phyloP scores from a whole-genome alignment of 2,888 invertebrate species.

The Heliconius sara region DNA sequence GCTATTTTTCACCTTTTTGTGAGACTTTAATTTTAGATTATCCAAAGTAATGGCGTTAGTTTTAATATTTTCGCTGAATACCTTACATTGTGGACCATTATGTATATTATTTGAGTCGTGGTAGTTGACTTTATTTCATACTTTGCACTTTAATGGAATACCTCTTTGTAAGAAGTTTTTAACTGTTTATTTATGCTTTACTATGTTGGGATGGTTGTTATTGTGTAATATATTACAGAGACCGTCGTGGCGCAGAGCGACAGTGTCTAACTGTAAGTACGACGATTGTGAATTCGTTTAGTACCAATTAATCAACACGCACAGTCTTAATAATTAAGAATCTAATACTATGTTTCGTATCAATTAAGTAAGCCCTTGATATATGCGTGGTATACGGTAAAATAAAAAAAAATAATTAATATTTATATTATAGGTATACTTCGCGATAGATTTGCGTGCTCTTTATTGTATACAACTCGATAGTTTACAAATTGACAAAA shows the following conservation, averaged over 20 bases:
- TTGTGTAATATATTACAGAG: neutral
- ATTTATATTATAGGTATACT: no score
- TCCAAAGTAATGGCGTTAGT: conserved; percentile 28
- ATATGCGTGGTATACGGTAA: no score
- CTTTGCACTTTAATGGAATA: conserved; percentile 13
- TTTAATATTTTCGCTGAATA: conserved; percentile 26
- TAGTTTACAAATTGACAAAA: neutral
- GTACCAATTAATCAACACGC: no score
- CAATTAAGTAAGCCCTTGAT: no score
- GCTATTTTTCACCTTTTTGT: conserved; percentile 29
- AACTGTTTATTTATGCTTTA: neutral
- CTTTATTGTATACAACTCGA: neutral
- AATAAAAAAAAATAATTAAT: no score
- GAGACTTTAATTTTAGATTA: conserved; percentile 34
- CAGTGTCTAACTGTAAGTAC: no score
- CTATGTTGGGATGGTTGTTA: neutral
- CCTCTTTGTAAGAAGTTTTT: neutral
- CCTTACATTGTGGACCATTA: neutral
- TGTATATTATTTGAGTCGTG: conserved; percentile 16
- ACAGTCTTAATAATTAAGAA: no score
- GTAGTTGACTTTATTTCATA: conserved; percentile 11
- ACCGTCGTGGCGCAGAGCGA: no score
- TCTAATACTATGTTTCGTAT: no score
- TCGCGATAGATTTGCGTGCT: neutral
- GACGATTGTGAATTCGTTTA: no score